Conservation (phyloP, 30 jellyfish, hydroid and myxozoan species). For the Aurelia sp. region DNA sequence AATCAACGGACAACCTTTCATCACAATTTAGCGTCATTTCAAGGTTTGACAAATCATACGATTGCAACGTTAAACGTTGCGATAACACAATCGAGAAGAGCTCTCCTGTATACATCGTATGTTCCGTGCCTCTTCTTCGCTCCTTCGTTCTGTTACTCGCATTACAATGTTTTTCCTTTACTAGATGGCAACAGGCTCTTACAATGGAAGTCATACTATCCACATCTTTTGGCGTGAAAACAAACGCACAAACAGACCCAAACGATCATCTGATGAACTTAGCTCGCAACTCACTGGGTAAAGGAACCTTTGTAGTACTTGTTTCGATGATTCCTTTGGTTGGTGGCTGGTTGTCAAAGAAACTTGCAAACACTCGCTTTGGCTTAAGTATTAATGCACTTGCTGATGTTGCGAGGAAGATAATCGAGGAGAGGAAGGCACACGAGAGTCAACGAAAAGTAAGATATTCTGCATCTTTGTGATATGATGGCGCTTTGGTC, state of each 20-base stretch:
- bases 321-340: constrained; percentile 31
- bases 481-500: neutral
- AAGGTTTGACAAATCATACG: too few relatives aligned
- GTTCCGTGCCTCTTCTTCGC: too few relatives aligned
- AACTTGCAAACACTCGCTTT: constrained; percentile 4
- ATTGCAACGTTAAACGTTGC: too few relatives aligned
- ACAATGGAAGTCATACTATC: constrained; percentile 60
- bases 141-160: too few relatives aligned
- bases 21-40: too few relatives aligned
- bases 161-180: neutral
- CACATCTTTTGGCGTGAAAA: constrained; percentile 47
- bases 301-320: neutral
- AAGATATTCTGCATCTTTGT: neutral
- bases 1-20: too few relatives aligned
- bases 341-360: constrained; percentile 15
- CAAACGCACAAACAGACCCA: constrained; percentile 64
- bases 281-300: constrained; percentile 34
- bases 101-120: too few relatives aligned
- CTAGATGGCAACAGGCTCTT: constrained; percentile 42
- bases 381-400: constrained; percentile 24
- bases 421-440: neutral
- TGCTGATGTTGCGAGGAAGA: constrained; percentile 44
- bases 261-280: constrained; percentile 28
- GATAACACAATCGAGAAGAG: too few relatives aligned
- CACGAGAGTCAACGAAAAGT: constrained; percentile 2